Percentiles rank a stretch among this genome's conserved stretches.
phyloP scores from a whole-genome alignment of 1,140 invertebrate species.

The Oppia nitens region DNA sequence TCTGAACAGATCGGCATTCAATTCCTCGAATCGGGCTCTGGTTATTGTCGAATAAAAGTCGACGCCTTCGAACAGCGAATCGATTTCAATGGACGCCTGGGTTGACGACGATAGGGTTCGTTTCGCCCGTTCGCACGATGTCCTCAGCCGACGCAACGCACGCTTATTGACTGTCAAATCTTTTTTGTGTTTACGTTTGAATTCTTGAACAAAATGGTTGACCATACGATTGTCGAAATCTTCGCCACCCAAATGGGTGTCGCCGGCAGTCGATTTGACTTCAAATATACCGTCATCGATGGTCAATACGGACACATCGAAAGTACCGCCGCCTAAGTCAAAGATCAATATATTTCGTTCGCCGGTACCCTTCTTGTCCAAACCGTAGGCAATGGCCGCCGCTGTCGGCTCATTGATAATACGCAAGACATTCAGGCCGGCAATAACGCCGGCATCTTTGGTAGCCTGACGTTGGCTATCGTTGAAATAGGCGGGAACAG shows the following conservation, averaged over 20 bases:
- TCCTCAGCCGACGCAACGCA: constrained; percentile 72
- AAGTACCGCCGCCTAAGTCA: too few relatives aligned
- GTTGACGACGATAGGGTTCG: constrained; percentile 82
- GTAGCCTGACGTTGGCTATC: too few relatives aligned
- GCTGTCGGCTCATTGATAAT: constrained; percentile 62
- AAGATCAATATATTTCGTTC: constrained; percentile 44
- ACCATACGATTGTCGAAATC: too few relatives aligned
- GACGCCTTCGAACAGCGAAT: too few relatives aligned
- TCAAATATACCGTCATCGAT: constrained; percentile 88
- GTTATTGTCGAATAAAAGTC: constrained; percentile 93
- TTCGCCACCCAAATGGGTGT: too few relatives aligned
- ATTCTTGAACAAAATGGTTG: constrained; percentile 86
- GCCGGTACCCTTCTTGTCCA: constrained; percentile 46
- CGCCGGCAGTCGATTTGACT: constrained; percentile 89
- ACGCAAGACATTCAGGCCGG: too few relatives aligned
- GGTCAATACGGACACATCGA: constrained; percentile 86
- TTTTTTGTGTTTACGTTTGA: constrained; percentile 93
- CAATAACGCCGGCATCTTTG: constrained; percentile 54
- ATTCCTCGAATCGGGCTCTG: too few relatives aligned
- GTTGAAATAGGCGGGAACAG: too few relatives aligned
- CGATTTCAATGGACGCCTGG: too few relatives aligned
- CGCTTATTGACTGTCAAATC: constrained; percentile 76
- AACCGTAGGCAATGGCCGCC: constrained; percentile 61
- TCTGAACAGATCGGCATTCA: constrained; percentile 67
- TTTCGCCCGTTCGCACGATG: constrained; percentile 88